phyloP scores from a whole-genome alignment of 2,888 invertebrate genomes.

The Caenorhabditis uteleia region DNA sequence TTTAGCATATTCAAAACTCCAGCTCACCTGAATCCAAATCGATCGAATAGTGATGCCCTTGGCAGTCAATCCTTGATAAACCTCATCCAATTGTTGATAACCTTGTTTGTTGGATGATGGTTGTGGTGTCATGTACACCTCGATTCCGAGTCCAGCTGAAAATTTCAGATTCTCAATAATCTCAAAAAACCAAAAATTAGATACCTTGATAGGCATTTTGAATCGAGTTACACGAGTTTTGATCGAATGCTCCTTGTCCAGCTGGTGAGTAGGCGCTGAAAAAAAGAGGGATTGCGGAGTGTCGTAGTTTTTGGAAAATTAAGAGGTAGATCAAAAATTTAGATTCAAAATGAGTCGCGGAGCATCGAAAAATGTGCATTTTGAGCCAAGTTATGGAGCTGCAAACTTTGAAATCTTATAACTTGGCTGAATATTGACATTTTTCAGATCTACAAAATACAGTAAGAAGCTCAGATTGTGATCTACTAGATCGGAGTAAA shows the following conservation, averaged over 20 bases:
- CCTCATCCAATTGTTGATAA: constrained; percentile 46
- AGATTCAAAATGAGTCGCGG: too few relatives aligned
- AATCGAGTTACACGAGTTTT: constrained; percentile 35
- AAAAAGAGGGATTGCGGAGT: not conserved
- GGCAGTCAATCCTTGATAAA: constrained; percentile 43
- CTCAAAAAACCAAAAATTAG: constrained; percentile 10
- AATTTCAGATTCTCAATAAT: too few relatives aligned
- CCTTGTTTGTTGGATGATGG: constrained; percentile 44
- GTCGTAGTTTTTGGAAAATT: not conserved
- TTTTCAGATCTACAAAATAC: too few relatives aligned
- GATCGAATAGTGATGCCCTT: constrained; percentile 46
- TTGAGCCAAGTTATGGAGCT: too few relatives aligned
- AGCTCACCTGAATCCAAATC: constrained; percentile 55
- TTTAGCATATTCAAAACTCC: constrained; percentile 1
- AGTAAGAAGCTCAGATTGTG: too few relatives aligned
- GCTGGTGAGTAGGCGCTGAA: constrained; percentile 46
- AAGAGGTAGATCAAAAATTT: not conserved
- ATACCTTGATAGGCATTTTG: constrained; percentile 46
- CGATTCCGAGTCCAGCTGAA: constrained; percentile 49
- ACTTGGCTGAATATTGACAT: too few relatives aligned
- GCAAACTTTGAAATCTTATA: too few relatives aligned
- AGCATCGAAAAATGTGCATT: too few relatives aligned
- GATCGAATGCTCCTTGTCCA: constrained; percentile 45
- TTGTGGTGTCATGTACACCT: constrained; percentile 54
- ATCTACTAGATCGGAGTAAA: too few relatives aligned